Percentiles rank a stretch among this genome's conserved stretches.
These are phyloP conservation scores for Arctocebus calabarensis DNA, from an alignment of 2,797 vertebrate species.

Conservation along the genomic window DNA sequence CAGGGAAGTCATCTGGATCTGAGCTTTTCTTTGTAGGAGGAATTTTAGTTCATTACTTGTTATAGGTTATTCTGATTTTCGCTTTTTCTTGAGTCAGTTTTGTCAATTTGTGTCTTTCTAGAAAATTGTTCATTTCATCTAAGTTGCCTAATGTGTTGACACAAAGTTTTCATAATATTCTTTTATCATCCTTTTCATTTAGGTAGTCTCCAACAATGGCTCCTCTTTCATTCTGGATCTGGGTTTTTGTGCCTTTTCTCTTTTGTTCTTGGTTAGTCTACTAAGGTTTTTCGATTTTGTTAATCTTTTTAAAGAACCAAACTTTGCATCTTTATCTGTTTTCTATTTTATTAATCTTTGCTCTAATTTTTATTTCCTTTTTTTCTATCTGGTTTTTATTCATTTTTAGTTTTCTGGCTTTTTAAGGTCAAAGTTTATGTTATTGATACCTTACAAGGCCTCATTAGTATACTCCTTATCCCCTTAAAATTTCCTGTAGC, in stretches of 20 bases:
- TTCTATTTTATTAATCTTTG: background rate
- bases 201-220: background rate
- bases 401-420: background rate
- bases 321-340: background rate
- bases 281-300: background rate
- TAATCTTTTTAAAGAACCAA: background rate
- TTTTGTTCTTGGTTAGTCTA: background rate
- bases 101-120: constrained; percentile 8
- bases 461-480: background rate
- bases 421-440: background rate
- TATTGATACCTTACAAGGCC: background rate
- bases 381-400: background rate
- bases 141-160: background rate
- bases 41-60: constrained; percentile 8
- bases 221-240: background rate
- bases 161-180: background rate
- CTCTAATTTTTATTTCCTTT: background rate
- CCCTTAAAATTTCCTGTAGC: background rate
- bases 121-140: background rate
- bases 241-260: background rate
- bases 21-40: background rate
- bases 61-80: background rate
- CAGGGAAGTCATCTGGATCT: background rate
- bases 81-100: background rate
- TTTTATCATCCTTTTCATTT: background rate